Evolutionary conservation across 2,797 vertebrate genomes (phyloP), one percentile per base, ranked within the genome.

Genomic region (Buceros bicornis): DNA sequence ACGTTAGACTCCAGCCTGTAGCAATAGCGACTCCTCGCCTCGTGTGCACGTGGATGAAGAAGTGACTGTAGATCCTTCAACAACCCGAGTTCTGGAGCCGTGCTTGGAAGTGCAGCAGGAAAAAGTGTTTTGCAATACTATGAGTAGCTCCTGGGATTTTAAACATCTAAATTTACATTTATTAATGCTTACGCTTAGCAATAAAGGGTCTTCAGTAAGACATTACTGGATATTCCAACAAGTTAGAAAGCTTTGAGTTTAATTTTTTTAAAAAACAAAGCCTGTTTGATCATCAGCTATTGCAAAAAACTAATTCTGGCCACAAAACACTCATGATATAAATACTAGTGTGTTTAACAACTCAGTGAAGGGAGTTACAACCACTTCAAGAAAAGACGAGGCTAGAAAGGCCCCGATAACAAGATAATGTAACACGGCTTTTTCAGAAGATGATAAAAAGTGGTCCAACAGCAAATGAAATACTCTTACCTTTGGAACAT

Each of bases 401-500:
- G 14, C 54, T 54, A 65, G 37, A 83, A 86, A 82, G 16, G 58
- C 16, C 74, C 53, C 64, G 53, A 24, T 9, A 69, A 43, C 20
- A 74, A 80, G 33, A 29, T 42, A 82, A n/a, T 13, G 16, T 24
- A 76, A 25, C 3, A 37, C 0, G 1, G 12, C 51, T 71, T 45
- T 82, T 65, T 56, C 51, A 90, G 40, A 73, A 57, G 12, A 82
- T 43, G 42, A 8, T 37, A 56, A 28, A 82, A 82, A 78, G 13
- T 10, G 10, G 33, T 42, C 22, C 50, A 71, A 33, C 1, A 62
- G 43, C 25, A 81, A 84, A 64, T 19, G 35, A 51, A 95, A 58
- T 10, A 33, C 61, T 86, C 98, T 98, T 95, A 99, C 99, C 99
- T 99, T 99, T 98, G 99, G 99, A 98, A 99, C 99, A 61, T 99